Conservation (phyloP, 2,113 vertebrate species). For the Arizona elegans region DNA sequence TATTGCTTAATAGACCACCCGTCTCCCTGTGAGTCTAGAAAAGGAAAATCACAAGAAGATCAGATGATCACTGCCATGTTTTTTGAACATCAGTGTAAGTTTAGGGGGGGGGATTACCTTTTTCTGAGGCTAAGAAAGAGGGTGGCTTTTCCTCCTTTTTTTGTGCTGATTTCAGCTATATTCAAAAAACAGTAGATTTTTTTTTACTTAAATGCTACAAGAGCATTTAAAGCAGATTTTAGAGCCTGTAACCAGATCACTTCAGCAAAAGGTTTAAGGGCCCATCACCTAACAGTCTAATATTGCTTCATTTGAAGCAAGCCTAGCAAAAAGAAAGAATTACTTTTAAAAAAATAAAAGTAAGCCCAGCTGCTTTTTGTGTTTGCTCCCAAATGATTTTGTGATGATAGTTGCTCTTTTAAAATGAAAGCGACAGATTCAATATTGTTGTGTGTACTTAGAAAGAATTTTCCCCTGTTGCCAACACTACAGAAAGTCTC, state of each 20-base stretch:
- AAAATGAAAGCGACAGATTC: constrained; percentile 30
- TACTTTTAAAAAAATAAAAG: background rate
- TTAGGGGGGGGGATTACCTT: background rate
- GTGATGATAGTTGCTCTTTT: background rate
- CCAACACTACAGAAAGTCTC: constrained; percentile 13
- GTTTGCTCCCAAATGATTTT: constrained; percentile 34
- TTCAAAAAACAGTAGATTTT: background rate
- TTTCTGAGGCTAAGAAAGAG: background rate
- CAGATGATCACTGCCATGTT: background rate
- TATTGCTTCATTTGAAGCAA: constrained; percentile 28
- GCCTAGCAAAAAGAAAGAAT: background rate
- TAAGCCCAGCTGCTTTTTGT: background rate
- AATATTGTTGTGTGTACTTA: constrained; percentile 9
- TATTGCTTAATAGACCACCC: background rate
- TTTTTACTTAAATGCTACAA: background rate
- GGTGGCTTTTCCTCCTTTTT: background rate
- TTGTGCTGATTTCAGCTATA: background rate
- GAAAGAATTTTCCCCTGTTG: constrained; percentile 8
- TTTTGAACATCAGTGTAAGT: background rate
- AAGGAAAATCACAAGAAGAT: background rate
- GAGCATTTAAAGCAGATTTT: background rate
- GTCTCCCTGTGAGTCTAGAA: background rate
- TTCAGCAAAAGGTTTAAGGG: background rate
- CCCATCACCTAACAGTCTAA: background rate
- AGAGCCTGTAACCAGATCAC: background rate